Conservation (phyloP, 2,797 vertebrate genomes). For the Typhlichthys subterraneus region DNA sequence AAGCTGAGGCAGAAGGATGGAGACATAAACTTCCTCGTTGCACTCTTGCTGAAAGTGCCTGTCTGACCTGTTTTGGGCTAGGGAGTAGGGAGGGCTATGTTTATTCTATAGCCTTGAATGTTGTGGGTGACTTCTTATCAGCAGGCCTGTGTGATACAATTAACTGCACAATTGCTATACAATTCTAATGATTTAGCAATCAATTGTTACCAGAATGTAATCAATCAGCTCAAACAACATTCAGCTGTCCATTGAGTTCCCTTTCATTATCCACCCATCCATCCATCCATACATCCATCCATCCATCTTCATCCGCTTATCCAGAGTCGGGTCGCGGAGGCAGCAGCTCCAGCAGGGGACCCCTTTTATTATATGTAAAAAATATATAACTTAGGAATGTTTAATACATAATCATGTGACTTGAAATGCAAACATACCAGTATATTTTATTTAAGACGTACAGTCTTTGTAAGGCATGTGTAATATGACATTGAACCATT, state of each 20-base stretch:
- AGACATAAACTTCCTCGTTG: conserved; percentile 61
- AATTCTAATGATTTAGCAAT: conserved; percentile 4
- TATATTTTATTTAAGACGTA: conserved; percentile 66
- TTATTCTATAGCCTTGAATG: conserved; percentile 16
- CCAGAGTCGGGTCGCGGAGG: too few relatives aligned
- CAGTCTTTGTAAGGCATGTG: conserved; percentile 60
- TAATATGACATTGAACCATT: conserved; percentile 37
- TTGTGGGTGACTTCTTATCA: conserved; percentile 1
- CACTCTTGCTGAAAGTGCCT: conserved; percentile 4
- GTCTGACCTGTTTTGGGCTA: conserved; percentile 17
- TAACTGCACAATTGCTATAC: conserved; percentile 3
- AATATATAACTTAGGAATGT: not conserved
- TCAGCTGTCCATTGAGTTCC: too few relatives aligned
- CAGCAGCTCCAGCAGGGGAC: too few relatives aligned
- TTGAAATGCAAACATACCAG: conserved; percentile 51
- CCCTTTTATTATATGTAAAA: too few relatives aligned
- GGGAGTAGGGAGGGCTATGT: not conserved
- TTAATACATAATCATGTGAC: conserved; percentile 34
- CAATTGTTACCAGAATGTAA: conserved; percentile 20
- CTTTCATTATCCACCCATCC: too few relatives aligned
- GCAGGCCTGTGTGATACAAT: not conserved
- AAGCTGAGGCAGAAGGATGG: conserved; percentile 52
- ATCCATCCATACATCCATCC: too few relatives aligned
- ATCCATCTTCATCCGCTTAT: too few relatives aligned
- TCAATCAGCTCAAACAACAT: not conserved